Conservation (phyloP, 2,888 invertebrate genomes). For the Diabrotica balteata region DNA sequence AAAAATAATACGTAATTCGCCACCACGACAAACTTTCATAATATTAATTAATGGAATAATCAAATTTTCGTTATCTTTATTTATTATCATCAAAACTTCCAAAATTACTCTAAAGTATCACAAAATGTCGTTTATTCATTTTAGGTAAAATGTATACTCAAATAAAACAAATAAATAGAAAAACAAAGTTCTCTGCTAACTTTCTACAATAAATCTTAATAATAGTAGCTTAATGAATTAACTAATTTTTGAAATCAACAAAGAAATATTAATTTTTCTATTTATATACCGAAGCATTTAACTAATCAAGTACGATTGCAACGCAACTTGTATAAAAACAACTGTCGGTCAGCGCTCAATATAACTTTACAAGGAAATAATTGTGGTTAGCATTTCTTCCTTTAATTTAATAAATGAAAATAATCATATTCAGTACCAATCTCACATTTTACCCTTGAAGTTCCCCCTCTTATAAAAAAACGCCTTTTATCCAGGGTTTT, state of each 20-base stretch:
- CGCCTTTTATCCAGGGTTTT: slow-evolving; percentile 58
- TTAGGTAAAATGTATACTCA: too few relatives aligned
- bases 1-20: too few relatives aligned
- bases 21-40: too few relatives aligned
- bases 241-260: neutral
- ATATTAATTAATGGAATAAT: too few relatives aligned
- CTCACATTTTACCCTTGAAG: slow-evolving; percentile 55
- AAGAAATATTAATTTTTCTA: slow-evolving; percentile 9
- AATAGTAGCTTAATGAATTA: too few relatives aligned
- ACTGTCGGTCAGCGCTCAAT: neutral
- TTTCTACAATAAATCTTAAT: too few relatives aligned
- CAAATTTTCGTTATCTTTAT: too few relatives aligned
- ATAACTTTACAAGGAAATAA: slow-evolving; percentile 32
- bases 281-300: slow-evolving; percentile 12
- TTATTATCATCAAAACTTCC: too few relatives aligned
- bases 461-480: slow-evolving; percentile 57
- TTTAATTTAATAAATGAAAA: slow-evolving; percentile 38
- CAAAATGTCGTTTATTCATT: too few relatives aligned
- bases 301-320: slow-evolving; percentile 14
- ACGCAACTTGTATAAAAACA: slow-evolving; percentile 12
- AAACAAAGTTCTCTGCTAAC: too few relatives aligned
- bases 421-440: slow-evolving; percentile 45
- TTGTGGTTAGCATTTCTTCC: slow-evolving; percentile 36
- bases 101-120: too few relatives aligned
- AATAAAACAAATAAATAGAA: too few relatives aligned